A percentile compares a stretch with the other conserved stretches of the same genome.
phyloP scores from a whole-genome alignment of 2,888 invertebrate genomes.

The Polydrusus tereticollis region DNA sequence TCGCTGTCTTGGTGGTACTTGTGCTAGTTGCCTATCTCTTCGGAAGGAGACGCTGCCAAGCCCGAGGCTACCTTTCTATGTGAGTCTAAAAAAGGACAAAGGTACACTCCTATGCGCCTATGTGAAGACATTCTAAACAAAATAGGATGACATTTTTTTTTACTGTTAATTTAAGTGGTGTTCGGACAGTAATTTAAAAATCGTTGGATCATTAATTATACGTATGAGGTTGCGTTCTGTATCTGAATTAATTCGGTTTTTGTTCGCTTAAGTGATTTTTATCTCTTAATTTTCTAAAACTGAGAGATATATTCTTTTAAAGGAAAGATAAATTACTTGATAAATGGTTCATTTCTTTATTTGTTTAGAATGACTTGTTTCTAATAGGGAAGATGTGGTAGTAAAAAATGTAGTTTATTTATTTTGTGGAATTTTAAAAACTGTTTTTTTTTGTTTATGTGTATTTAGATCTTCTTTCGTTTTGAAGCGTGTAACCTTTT shows the following conservation, averaged over 20 bases:
- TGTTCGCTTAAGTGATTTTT: too few species aligned
- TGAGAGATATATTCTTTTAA: too few species aligned
- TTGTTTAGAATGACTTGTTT: constrained; percentile 36
- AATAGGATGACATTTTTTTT: background rate
- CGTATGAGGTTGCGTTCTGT: too few species aligned
- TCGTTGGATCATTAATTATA: background rate
- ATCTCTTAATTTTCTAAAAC: too few species aligned
- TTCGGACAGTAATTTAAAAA: background rate
- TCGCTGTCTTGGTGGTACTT: constrained; percentile 90
- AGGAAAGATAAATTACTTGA: too few species aligned
- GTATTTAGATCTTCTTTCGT: background rate
- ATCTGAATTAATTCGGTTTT: too few species aligned
- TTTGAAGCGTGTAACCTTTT: background rate
- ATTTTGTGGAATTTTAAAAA: constrained; percentile 2
- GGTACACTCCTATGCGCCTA: constrained; percentile 29
- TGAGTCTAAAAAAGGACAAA: constrained; percentile 66
- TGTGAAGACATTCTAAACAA: constrained; percentile 34
- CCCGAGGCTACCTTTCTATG: constrained; percentile 91
- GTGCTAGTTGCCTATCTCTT: constrained; percentile 94
- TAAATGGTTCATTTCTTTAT: too few species aligned
- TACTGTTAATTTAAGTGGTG: too few species aligned
- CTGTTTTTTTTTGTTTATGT: background rate
- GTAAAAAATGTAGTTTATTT: constrained; percentile 8
- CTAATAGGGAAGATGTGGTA: constrained; percentile 42
- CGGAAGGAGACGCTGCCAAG: constrained; percentile 87